Evolutionary conservation across 2,113 vertebrate species (phyloP).

Genomic region (Haemorhous mexicanus): DNA sequence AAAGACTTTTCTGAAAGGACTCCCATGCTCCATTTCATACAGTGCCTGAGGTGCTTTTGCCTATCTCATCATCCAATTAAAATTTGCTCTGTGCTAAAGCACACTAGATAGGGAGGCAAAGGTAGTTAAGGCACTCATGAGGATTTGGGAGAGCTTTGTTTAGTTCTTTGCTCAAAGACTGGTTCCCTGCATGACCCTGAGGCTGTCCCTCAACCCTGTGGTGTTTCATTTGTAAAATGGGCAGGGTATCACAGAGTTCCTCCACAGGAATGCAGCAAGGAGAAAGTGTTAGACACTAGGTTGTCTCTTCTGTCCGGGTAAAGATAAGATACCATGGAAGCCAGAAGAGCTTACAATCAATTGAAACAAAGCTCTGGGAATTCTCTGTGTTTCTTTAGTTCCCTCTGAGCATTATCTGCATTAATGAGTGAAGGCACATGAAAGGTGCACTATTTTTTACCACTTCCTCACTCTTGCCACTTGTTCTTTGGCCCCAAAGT

Average conservation of each 20-base stretch:
- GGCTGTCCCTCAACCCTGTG: conserved; percentile 8
- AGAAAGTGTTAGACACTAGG: conserved; percentile 28
- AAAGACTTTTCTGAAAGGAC: not conserved
- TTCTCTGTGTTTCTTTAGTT: not conserved
- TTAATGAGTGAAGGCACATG: not conserved
- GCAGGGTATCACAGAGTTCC: not conserved
- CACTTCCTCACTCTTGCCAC: not conserved
- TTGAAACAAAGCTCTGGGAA: not conserved
- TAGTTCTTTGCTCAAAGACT: not conserved
- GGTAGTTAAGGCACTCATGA: not conserved
- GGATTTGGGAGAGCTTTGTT: not conserved
- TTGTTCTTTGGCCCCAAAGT: not conserved
- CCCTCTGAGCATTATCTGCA: not conserved
- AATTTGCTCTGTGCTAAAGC: not conserved
- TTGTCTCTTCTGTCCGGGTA: conserved; percentile 15
- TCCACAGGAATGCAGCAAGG: conserved; percentile 20
- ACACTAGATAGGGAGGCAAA: not conserved
- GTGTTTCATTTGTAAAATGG: conserved; percentile 54
- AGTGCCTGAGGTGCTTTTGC: not conserved
- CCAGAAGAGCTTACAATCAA: not conserved
- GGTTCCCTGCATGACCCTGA: not conserved
- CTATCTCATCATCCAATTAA: not conserved
- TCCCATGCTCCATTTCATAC: not conserved
- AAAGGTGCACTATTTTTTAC: not conserved
- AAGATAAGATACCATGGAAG: conserved; percentile 38